phyloP scores from a whole-genome alignment of 2,113 vertebrate species.

The Tupaia tana region DNA sequence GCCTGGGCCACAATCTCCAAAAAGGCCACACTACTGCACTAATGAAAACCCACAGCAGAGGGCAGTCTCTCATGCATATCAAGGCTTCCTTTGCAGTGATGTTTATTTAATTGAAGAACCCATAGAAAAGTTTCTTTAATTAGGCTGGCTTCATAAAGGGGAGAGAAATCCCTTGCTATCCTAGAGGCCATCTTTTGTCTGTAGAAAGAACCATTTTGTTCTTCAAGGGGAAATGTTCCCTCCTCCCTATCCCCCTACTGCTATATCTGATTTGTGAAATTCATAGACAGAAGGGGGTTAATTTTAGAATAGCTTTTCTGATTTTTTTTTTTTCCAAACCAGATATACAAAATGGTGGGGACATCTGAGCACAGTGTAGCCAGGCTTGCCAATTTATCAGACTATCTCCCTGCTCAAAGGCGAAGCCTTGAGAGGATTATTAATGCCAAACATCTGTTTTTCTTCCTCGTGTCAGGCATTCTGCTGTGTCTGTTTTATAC shows the following conservation, averaged over 20 bases:
- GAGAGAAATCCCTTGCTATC: background rate
- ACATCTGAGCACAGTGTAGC: background rate
- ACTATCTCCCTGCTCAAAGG: background rate
- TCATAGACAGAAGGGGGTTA: background rate
- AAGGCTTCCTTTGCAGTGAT: background rate
- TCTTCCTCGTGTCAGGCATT: background rate
- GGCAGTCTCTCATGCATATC: conserved; percentile 75
- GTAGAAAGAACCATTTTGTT: conserved; percentile 21
- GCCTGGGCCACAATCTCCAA: background rate
- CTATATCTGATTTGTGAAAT: conserved; percentile 47
- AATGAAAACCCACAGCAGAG: conserved; percentile 83
- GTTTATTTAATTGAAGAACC: conserved; percentile 19
- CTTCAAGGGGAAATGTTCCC: background rate
- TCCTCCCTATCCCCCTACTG: too few relatives aligned
- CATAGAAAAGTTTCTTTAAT: conserved; percentile 32
- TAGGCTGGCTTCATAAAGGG: conserved; percentile 48
- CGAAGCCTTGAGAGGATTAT: background rate
- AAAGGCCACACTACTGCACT: conserved; percentile 51
- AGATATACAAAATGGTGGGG: background rate
- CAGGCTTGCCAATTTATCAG: background rate
- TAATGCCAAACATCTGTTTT: background rate
- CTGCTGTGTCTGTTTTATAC: background rate
- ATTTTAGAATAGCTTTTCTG: background rate
- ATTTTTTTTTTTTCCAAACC: background rate
- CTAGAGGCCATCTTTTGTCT: background rate